Evolutionary conservation across 2,888 invertebrate genomes (phyloP), one percentile per base, ranked within the genome.

Genomic region (Hirtodrosophila alboralis): DNA sequence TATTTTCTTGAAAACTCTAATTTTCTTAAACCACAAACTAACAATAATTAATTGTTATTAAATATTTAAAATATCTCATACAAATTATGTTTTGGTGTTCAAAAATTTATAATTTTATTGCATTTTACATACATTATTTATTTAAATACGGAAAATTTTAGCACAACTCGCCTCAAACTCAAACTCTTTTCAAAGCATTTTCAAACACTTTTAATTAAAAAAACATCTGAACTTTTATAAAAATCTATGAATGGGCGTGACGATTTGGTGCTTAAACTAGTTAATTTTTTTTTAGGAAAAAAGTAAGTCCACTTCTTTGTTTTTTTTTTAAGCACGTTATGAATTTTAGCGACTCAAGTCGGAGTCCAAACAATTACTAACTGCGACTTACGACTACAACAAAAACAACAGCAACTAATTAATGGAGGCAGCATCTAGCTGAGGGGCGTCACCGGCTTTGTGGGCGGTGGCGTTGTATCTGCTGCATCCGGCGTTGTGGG

Each of bases 371-470:
- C 38, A 56, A 58, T 52, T 28, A 53, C 41, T 48, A 59, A 47
- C 59, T 34, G 56, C 54, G 48, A 70, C 52, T n/a, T 74, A 56
- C 21, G 56, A 59, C 61, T 68, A 75, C 45, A 52, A 52, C 52
- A 61, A 66, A 60, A 67, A 62, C 38, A 67, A 56, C 30, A 67
- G 36, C 36, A 59, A 57, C 63, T 48, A 37, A 38, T 13, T 36
- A 16, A 6, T 3, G 18, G 16, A 10, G 9, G 30, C 12, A 18
- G 10, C n/a, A 13, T 67, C 41, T 80, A 77, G 43, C 52, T 58
- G 34, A 64, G 51, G 0, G 85, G 83, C 12, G 89, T 58, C 13
- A 84, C 80, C 7, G 89, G 83, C 47, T 89, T 89, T 34, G 87
- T 44, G 38, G 85, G 75, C 36, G 77, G 53, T 3, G 76, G 62